Evolutionary conservation across 1,140 invertebrate species (phyloP).

Genomic region (Muscidifurax raptorellus): DNA sequence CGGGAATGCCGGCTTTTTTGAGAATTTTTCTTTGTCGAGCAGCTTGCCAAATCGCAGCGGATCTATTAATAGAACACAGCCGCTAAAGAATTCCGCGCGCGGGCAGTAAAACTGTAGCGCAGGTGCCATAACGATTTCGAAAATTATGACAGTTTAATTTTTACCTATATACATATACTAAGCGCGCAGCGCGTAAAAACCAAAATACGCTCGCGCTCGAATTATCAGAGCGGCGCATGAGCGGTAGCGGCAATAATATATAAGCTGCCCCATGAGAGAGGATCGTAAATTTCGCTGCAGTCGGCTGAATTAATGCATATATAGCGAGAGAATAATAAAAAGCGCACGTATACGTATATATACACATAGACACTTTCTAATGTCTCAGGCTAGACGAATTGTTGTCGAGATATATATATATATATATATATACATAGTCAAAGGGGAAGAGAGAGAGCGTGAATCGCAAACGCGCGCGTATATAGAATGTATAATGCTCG

Average conservation of each 20-base stretch:
- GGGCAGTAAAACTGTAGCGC: background rate
- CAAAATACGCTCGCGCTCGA: background rate
- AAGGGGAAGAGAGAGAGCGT: background rate
- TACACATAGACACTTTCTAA: background rate
- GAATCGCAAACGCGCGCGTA: background rate
- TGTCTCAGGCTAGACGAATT: background rate
- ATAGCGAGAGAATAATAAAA: background rate
- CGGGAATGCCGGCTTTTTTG: no score
- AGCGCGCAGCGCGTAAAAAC: background rate
- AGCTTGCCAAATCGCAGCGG: background rate
- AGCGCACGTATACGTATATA: background rate
- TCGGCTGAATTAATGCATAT: background rate
- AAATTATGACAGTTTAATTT: constrained; percentile 29
- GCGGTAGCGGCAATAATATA: background rate
- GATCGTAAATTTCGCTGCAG: background rate
- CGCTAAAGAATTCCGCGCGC: background rate
- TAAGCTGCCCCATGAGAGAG: background rate
- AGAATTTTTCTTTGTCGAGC: background rate
- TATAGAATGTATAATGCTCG: background rate
- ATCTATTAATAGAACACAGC: background rate
- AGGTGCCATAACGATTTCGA: background rate
- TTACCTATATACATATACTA: background rate
- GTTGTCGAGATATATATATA: background rate
- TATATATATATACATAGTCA: background rate
- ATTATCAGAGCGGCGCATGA: background rate